Percentiles rank a stretch among this genome's conserved stretches.
These are phyloP conservation scores for Lasioglossum figueresi DNA, from an alignment of 2,888 invertebrate species.

Conservation along the genomic window DNA sequence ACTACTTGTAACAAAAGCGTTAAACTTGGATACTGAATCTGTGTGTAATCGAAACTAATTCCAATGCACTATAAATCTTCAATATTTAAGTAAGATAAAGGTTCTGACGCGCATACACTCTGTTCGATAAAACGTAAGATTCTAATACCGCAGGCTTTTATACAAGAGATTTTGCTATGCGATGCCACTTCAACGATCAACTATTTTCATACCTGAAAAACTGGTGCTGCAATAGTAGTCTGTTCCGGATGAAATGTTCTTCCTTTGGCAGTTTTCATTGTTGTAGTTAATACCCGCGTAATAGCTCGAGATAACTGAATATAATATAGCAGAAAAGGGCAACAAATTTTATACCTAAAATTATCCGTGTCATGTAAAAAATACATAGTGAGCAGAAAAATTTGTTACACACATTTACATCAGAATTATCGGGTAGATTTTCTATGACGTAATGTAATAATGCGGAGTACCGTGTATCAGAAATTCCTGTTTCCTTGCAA, in stretches of 20 bases:
- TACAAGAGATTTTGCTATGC: not conserved
- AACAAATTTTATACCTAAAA: constrained; percentile 6
- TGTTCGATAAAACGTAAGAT: not conserved
- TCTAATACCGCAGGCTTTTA: not conserved
- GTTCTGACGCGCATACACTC: not conserved
- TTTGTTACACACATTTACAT: constrained; percentile 67
- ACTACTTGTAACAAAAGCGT: not conserved
- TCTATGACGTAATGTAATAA: constrained; percentile 72
- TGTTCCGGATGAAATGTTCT: constrained; percentile 73
- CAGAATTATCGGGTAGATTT: constrained; percentile 70
- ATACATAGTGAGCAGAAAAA: not conserved
- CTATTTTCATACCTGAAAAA: constrained; percentile 72
- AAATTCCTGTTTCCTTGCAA: constrained; percentile 66
- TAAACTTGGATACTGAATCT: not conserved
- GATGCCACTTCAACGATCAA: not conserved
- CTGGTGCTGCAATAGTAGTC: constrained; percentile 73
- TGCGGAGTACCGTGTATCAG: constrained; percentile 74
- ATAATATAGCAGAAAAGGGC: not conserved
- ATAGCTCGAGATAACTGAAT: constrained; percentile 74
- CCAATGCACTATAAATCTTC: not conserved
- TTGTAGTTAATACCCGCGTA: constrained; percentile 63
- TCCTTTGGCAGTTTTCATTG: constrained; percentile 61
- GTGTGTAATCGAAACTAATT: not conserved
- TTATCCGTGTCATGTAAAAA: not conserved
- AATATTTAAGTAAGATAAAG: not conserved